A percentile compares a stretch with the other conserved stretches of the same genome.
Conservation (phyloP, 2,113 vertebrate species). For the Urocitellus parryii region DNA sequence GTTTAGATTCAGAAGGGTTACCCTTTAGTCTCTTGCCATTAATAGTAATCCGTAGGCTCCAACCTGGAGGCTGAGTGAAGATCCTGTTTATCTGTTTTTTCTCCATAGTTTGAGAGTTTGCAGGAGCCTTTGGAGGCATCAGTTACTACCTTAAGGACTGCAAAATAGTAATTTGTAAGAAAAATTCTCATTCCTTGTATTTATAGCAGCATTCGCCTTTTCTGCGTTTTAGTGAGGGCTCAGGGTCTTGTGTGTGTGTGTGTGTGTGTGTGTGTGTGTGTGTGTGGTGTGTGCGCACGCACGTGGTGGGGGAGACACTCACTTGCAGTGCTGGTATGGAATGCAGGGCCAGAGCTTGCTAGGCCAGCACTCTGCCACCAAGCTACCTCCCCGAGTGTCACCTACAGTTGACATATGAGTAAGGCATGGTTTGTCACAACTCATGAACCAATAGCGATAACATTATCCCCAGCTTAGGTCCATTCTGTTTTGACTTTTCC, state of each 20-base stretch:
- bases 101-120: background rate
- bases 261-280: too few relatives aligned
- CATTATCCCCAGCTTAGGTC: too few relatives aligned
- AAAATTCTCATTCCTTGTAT: background rate
- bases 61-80: background rate
- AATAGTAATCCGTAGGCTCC: background rate
- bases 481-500: too few relatives aligned
- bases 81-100: background rate
- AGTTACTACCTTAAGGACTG: background rate
- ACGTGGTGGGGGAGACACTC: too few relatives aligned
- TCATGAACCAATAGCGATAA: background rate
- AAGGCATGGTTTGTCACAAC: background rate
- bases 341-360: too few relatives aligned
- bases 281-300: rapidly evolving
- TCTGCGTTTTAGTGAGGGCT: background rate
- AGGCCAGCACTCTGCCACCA: too few relatives aligned
- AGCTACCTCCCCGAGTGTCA: too few relatives aligned
- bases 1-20: background rate
- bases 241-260: too few relatives aligned
- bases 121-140: background rate
- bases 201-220: background rate
- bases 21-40: too few relatives aligned
- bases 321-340: too few relatives aligned
- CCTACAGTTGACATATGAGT: too few relatives aligned
- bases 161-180: background rate